Percentiles rank a stretch among this genome's conserved stretches.
phyloP scores from a whole-genome alignment of 2,113 vertebrate species.

The Thamnophis sirtalis region DNA sequence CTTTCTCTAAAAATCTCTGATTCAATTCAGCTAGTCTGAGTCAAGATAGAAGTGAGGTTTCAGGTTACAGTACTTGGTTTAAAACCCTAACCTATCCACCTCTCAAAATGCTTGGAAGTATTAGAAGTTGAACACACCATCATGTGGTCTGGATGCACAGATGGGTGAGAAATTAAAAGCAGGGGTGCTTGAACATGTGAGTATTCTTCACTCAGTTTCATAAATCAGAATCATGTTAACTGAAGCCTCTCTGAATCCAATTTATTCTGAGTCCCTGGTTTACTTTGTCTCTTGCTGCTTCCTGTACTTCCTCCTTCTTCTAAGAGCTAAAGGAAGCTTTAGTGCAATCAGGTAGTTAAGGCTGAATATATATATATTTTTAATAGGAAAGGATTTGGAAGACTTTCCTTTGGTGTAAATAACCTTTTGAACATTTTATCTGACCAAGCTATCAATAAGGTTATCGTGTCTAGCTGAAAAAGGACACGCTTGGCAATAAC shows the following conservation, averaged over 20 bases:
- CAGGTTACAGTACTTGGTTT: background rate
- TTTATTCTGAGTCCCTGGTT: background rate
- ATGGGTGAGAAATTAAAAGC: background rate
- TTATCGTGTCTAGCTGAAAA: background rate
- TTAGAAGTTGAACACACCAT: background rate
- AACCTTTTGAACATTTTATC: background rate
- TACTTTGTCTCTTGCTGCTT: background rate
- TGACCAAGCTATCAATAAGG: background rate
- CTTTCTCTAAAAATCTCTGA: background rate
- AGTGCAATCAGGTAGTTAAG: background rate
- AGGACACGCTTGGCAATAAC: background rate
- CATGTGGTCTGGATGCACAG: background rate
- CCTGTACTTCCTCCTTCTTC: background rate
- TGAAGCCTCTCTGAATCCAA: background rate
- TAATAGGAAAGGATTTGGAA: background rate
- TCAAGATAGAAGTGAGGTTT: background rate
- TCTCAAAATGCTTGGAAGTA: background rate
- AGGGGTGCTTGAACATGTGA: background rate
- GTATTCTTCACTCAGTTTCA: background rate
- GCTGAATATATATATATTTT: background rate
- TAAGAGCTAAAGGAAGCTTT: background rate
- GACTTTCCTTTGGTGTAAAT: background rate
- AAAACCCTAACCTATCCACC: background rate
- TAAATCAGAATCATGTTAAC: background rate
- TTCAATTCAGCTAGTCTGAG: background rate